Evolutionary conservation across 2,797 vertebrate species (phyloP), one percentile per base, ranked within the genome.

Genomic region (Enteromius treurensis): DNA sequence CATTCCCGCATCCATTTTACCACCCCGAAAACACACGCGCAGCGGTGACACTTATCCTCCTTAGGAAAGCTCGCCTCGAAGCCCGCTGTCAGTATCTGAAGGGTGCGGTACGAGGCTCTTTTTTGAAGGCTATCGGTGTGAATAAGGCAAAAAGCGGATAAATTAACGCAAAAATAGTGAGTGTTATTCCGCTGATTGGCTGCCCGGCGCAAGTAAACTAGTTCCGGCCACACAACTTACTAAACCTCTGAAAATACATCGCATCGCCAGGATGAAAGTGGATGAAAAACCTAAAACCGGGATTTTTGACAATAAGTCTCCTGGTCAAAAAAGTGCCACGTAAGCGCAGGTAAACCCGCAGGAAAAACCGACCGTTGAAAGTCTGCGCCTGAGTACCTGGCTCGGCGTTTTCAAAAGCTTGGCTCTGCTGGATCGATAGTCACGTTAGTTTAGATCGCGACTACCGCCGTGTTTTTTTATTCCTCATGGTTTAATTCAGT

Each of bases 1-100:
- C 87, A 95, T 95, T 49, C 94, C 94, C 91, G 93, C 94, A 92
- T 96, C 95, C 95, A 96, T 96, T 90, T 92, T 94, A 91, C 90
- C 93, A 91, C 88, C 37, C 85, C 42, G 76, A 77, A 67, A 78
- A 79, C 74, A 62, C 75, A 34, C 82, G 65, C 62, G 23, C 23
- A 8, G 77, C 26, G 70, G 15, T 62, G 45, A 77, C 73, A 78
- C 77, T 79, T 81, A n/a, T 67, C 17, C 58, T 83, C 7, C 58
- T 9, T 17, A 19, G 21, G 71, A 76, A 32, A 32, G 29, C 60
- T 37, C 58, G 26, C 21, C 26, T 64, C 15, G 29, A 81, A 62
- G 65, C 29, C 69, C 4, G 47, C 71, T 80, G 47, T 80, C 70
- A 65, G 10, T 10, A 26, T 47, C 15, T 82, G 21, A 77, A 60